Evolutionary conservation across 1,140 invertebrate genomes (phyloP).

Genomic region (Plodia interpunctella): DNA sequence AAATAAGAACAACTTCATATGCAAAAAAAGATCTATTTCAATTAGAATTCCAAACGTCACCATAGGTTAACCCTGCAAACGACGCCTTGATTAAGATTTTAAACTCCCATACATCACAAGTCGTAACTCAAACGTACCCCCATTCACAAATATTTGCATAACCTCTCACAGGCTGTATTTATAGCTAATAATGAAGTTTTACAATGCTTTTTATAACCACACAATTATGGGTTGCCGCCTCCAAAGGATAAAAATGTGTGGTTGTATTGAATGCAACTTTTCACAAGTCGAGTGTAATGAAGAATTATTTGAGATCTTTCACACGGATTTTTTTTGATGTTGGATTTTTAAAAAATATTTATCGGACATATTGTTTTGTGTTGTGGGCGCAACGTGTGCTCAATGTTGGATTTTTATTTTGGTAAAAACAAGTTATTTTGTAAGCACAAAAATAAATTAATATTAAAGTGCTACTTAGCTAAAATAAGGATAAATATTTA

Average conservation of each 20-base stretch:
- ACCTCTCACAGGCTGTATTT: neutral
- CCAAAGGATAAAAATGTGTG: neutral
- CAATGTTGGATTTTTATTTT: no score
- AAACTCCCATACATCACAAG: slow-evolving; percentile 2
- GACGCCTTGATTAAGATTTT: neutral
- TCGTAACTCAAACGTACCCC: neutral
- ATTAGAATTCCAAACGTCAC: no score
- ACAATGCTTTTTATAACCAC: neutral
- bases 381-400: neutral
- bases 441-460: no score
- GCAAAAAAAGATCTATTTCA: no score
- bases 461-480: no score
- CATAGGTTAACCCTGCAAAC: neutral
- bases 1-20: no score
- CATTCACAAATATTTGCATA: slow-evolving; percentile 4
- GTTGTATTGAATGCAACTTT: neutral
- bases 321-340: neutral
- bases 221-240: neutral
- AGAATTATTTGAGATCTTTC: neutral
- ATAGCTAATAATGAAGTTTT: slow-evolving; percentile 2
- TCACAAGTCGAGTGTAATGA: neutral
- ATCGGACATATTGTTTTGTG: neutral
- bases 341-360: neutral
- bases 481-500: no score
- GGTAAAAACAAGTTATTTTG: no score